These are phyloP conservation scores for Pleuronectes platessa DNA, from an alignment of 2,113 vertebrate species.

Conservation along the genomic window DNA sequence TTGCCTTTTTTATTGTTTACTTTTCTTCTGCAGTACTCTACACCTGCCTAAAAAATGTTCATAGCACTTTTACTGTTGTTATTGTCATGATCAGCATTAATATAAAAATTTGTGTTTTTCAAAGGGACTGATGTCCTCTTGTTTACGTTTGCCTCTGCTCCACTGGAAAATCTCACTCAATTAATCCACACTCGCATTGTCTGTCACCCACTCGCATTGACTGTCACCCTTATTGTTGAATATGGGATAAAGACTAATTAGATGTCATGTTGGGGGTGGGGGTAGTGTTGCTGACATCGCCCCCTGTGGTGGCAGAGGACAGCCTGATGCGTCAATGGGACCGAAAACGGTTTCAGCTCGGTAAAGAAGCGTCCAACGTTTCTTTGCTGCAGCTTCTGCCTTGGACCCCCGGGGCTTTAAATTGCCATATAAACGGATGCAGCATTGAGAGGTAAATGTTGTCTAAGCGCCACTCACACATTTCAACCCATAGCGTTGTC, in stretches of 20 bases:
- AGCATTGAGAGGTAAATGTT: conserved; percentile 64
- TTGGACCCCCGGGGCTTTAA: conserved; percentile 60
- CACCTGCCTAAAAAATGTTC: no score
- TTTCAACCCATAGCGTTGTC: conserved; percentile 64
- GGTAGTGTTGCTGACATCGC: conserved; percentile 34
- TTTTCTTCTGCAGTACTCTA: not conserved
- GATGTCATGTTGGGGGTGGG: conserved; percentile 34
- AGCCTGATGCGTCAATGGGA: conserved; percentile 35
- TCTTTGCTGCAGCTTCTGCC: conserved; percentile 45
- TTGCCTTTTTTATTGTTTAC: not conserved
- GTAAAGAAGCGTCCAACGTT: conserved; percentile 33
- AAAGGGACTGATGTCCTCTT: not conserved
- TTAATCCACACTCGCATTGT: conserved; percentile 1
- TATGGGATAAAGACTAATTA: conserved; percentile 57
- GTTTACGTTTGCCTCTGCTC: conserved; percentile 5
- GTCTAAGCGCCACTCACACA: conserved; percentile 67
- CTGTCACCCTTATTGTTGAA: conserved; percentile 47
- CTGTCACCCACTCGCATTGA: conserved; percentile 8
- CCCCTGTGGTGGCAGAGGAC: conserved; percentile 46
- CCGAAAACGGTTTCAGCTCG: conserved; percentile 28
- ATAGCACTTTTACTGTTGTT: not conserved
- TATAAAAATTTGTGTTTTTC: not conserved
- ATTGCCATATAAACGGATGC: conserved; percentile 65
- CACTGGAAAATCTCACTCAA: conserved; percentile 20
- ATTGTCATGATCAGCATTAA: not conserved